A percentile compares a stretch with the other conserved stretches of the same genome.
phyloP scores from a whole-genome alignment of 2,888 invertebrate species.

The Beris morrisii region DNA sequence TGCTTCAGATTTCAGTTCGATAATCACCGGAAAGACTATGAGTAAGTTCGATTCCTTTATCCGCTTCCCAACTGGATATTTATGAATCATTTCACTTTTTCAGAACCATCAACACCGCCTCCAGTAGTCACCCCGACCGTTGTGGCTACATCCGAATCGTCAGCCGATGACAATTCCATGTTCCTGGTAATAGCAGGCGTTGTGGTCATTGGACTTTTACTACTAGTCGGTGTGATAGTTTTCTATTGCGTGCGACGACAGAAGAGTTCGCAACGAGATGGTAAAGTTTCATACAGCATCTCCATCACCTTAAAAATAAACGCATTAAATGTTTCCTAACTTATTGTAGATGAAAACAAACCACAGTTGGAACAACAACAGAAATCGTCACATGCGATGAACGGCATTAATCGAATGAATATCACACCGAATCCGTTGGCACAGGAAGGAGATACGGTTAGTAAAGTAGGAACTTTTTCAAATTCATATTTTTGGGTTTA shows the following conservation, averaged over 20 bases:
- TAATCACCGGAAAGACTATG: conserved; percentile 68
- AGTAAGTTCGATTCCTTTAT: conserved; percentile 51
- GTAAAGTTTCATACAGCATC: conserved; percentile 41
- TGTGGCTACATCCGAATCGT: conserved; percentile 45
- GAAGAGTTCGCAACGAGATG: conserved; percentile 50
- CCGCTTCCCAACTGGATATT: background rate
- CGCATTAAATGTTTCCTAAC: background rate
- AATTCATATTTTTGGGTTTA: conserved; percentile 1
- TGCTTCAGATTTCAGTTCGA: conserved; percentile 82
- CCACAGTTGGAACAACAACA: conserved; percentile 54
- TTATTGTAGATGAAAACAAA: conserved; percentile 50
- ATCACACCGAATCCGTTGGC: conserved; percentile 56
- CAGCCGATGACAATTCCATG: conserved; percentile 47
- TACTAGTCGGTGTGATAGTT: conserved; percentile 50
- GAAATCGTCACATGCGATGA: conserved; percentile 50
- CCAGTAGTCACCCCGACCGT: conserved; percentile 46
- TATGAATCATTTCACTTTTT: background rate
- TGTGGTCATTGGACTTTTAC: conserved; percentile 50
- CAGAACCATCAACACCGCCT: conserved; percentile 47
- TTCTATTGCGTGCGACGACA: conserved; percentile 51
- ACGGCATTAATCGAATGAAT: conserved; percentile 55
- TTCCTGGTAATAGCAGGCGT: conserved; percentile 53
- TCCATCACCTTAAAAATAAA: background rate
- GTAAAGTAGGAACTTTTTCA: conserved; percentile 30
- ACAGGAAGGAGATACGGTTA: conserved; percentile 54